A percentile compares a stretch with the other conserved stretches of the same genome.
Conservation (phyloP, 2,888 invertebrate species). For the Pandemis heparana region DNA sequence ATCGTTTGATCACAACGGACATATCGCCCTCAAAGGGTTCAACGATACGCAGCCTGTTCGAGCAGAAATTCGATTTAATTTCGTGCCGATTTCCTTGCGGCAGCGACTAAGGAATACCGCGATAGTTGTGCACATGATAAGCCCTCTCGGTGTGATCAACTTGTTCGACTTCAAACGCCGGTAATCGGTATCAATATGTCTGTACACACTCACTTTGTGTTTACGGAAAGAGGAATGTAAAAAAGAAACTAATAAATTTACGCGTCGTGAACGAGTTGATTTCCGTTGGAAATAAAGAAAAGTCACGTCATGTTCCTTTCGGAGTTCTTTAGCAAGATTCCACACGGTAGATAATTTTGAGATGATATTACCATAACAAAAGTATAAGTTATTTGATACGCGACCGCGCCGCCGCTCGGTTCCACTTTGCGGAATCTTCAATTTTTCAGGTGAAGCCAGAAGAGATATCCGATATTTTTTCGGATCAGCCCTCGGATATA, state of each 20-base stretch:
- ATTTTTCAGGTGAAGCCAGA: constrained; percentile 68
- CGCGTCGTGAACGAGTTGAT: constrained; percentile 5
- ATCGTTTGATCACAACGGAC: constrained; percentile 62
- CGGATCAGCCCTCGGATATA: constrained; percentile 48
- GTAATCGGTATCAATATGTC: constrained; percentile 17
- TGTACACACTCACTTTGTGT: not conserved
- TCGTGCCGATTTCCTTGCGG: constrained; percentile 59
- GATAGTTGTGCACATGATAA: constrained; percentile 26
- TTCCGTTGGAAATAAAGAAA: constrained; percentile 17
- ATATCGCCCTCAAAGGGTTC: constrained; percentile 64
- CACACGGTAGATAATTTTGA: constrained; percentile 72
- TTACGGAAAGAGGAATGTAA: not conserved
- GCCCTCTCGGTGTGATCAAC: constrained; percentile 6
- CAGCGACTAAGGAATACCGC: constrained; percentile 16
- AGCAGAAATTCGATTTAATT: constrained; percentile 78
- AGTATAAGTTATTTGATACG: constrained; percentile 79
- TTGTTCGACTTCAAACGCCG: constrained; percentile 21
- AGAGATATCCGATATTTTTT: constrained; percentile 65
- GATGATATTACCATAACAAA: constrained; percentile 80
- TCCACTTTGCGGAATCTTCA: constrained; percentile 62
- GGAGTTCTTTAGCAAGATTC: constrained; percentile 58
- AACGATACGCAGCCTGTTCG: constrained; percentile 65
- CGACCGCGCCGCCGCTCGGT: constrained; percentile 52
- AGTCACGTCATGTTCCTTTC: not conserved
- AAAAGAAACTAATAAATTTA: not conserved